These are phyloP conservation scores for Sarotherodon lohbergeri DNA, from an alignment of 2,113 vertebrate species.

Conservation along the genomic window DNA sequence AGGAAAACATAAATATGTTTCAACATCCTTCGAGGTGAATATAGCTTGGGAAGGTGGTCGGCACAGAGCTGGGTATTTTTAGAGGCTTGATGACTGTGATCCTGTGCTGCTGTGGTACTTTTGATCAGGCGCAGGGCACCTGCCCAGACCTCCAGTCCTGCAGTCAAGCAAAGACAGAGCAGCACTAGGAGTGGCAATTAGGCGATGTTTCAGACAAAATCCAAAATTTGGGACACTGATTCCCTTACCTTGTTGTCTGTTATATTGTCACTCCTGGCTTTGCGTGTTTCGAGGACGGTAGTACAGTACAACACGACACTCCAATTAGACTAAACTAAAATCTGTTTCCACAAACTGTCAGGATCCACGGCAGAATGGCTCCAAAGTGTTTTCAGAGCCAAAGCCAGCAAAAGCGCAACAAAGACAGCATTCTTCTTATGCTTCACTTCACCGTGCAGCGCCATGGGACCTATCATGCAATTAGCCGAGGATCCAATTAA, in stretches of 20 bases:
- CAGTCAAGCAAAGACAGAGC: not conserved
- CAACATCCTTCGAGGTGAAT: not conserved
- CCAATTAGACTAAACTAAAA: not conserved
- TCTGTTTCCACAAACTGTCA: not conserved
- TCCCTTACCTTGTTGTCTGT: not conserved
- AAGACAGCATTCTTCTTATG: conserved; percentile 43
- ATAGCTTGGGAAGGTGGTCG: fast-evolving
- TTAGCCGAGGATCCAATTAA: conserved; percentile 36
- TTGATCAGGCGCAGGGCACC: not conserved
- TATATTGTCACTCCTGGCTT: not conserved
- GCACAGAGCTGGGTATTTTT: fast-evolving
- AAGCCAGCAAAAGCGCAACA: conserved; percentile 30
- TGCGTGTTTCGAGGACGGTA: not conserved
- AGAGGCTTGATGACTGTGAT: not conserved
- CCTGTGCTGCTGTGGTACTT: not conserved
- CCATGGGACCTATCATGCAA: conserved; percentile 24
- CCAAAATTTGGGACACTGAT: not conserved
- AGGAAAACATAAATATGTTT: no score
- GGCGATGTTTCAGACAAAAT: not conserved
- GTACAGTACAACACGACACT: not conserved
- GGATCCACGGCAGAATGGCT: not conserved
- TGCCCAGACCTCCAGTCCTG: not conserved
- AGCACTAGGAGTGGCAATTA: not conserved
- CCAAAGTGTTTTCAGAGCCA: not conserved
- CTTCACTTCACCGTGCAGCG: conserved; percentile 27